A percentile compares a stretch with the other conserved stretches of the same genome.
Evolutionary conservation across 2,113 vertebrate genomes (phyloP).

Genomic region (Smithornis capensis): DNA sequence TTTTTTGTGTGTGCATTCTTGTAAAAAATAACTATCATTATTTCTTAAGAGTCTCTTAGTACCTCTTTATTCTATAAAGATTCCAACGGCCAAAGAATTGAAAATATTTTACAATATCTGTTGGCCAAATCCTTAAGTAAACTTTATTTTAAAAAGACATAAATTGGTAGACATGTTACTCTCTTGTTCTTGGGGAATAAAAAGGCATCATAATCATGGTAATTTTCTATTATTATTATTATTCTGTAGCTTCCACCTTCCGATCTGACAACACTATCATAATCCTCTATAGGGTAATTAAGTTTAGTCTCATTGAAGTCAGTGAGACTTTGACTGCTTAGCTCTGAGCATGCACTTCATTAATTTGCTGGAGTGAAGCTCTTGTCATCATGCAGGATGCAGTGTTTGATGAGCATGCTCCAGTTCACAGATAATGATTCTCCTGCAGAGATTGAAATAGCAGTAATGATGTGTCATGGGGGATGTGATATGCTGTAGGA

Average conservation of each 20-base stretch:
- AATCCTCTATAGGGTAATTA: neutral
- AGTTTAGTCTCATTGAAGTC: neutral
- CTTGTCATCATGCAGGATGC: neutral
- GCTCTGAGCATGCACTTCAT: neutral
- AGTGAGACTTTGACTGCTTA: neutral
- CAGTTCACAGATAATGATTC: slow-evolving; percentile 7
- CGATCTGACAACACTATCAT: neutral
- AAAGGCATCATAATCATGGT: neutral
- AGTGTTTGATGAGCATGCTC: neutral
- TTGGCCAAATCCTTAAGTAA: neutral
- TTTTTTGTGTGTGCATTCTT: neutral
- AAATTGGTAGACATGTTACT: neutral
- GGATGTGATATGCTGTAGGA: neutral
- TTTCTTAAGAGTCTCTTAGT: neutral
- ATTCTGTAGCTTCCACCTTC: neutral
- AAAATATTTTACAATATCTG: neutral
- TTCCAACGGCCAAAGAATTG: neutral
- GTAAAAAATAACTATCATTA: neutral
- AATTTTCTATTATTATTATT: neutral
- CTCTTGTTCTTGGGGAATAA: neutral
- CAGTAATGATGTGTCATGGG: slow-evolving; percentile 1
- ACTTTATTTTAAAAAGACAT: neutral
- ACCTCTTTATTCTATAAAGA: neutral
- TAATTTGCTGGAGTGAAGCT: neutral
- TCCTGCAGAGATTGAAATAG: slow-evolving; percentile 4